Evolutionary conservation across 1,140 invertebrate species (phyloP).

Genomic region (Zaprionus africanus): DNA sequence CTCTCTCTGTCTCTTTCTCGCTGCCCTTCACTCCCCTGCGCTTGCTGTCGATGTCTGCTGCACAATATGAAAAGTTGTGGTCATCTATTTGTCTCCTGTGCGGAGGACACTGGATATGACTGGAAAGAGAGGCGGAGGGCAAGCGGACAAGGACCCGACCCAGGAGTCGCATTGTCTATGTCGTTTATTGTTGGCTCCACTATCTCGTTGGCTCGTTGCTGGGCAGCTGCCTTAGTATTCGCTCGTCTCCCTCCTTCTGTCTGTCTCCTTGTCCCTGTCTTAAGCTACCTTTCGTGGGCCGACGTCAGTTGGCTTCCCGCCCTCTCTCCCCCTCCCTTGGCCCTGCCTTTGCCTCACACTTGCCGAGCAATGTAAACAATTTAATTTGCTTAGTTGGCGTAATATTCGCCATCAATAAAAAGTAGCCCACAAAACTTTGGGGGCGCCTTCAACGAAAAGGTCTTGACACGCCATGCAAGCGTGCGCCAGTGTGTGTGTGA

Average conservation of each 20-base stretch:
- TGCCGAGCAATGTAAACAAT: constrained; percentile 74
- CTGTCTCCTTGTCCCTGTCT: not conserved
- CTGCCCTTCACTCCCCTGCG: not conserved
- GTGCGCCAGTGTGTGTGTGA: not conserved
- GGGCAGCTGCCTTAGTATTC: not conserved
- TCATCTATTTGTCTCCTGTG: constrained; percentile 48
- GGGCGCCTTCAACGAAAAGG: constrained; percentile 7
- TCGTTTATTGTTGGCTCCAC: constrained; percentile 30
- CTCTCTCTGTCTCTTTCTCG: not conserved
- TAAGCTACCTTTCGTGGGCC: constrained; percentile 4
- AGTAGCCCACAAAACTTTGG: constrained; percentile 42
- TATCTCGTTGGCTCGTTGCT: constrained; percentile 3
- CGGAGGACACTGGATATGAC: not conserved
- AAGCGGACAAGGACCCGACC: not conserved
- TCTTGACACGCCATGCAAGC: constrained; percentile 17
- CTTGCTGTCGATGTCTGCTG: constrained; percentile 10
- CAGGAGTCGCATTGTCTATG: constrained; percentile 30
- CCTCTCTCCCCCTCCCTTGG: not conserved
- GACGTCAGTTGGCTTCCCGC: constrained; percentile 2
- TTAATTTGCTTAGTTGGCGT: constrained; percentile 83
- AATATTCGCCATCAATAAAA: constrained; percentile 80
- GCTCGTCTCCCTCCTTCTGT: not conserved
- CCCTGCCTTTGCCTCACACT: constrained; percentile 32
- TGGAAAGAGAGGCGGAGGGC: not conserved
- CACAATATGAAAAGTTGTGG: constrained; percentile 51